Conservation (phyloP, 2,113 vertebrate genomes). For the Rynchops niger region DNA sequence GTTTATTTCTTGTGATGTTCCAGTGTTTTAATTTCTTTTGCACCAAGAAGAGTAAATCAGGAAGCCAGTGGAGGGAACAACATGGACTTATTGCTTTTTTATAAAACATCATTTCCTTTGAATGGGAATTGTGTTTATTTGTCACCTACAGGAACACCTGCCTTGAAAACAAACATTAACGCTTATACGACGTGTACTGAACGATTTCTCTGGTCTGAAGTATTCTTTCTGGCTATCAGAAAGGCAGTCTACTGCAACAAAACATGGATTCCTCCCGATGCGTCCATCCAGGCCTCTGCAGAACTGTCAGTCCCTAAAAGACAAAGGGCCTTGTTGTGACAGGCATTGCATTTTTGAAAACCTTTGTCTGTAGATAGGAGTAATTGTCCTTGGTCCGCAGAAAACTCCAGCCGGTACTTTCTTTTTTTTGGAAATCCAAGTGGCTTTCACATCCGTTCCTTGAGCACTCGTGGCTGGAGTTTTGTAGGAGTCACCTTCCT, state of each 20-base stretch:
- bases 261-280: background rate
- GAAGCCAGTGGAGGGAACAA: background rate
- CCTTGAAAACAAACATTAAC: background rate
- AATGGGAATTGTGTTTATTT: background rate
- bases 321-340: background rate
- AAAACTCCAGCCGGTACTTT: background rate
- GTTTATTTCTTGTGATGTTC: background rate
- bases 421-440: background rate
- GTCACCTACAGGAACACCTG: background rate
- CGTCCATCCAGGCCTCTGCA: background rate
- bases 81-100: background rate
- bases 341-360: background rate
- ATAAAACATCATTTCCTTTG: background rate
- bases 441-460: background rate
- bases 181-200: background rate
- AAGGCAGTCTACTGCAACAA: background rate
- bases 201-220: background rate
- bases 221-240: background rate
- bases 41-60: background rate
- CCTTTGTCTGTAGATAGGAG: background rate
- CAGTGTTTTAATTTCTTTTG: background rate
- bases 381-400: background rate
- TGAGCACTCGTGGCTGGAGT: accelerated
- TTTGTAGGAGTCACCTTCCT: accelerated
- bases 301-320: background rate